A percentile compares a stretch with the other conserved stretches of the same genome.
phyloP scores from a whole-genome alignment of 2,797 vertebrate genomes.

The Taenioides sp. region DNA sequence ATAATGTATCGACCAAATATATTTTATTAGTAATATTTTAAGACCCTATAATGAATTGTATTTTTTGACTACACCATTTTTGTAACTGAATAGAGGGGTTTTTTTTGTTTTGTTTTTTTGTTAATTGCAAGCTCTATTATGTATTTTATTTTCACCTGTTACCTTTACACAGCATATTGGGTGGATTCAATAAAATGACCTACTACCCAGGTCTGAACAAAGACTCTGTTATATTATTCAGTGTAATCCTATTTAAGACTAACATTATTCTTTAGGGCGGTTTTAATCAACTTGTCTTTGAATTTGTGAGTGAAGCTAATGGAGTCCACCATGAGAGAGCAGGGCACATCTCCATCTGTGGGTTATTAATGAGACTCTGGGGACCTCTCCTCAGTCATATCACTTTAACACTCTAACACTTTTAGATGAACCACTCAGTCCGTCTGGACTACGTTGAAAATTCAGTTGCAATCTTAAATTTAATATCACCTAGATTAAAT shows the following conservation, averaged over 20 bases:
- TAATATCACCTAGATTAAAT: neutral
- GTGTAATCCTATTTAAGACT: neutral
- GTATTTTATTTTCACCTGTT: too few relatives aligned
- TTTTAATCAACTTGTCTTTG: constrained; percentile 11
- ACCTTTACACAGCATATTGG: too few relatives aligned
- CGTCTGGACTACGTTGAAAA: constrained; percentile 7
- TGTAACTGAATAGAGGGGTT: too few relatives aligned
- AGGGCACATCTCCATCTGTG: constrained; percentile 49
- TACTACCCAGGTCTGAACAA: too few relatives aligned
- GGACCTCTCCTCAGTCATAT: constrained; percentile 10
- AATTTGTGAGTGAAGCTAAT: constrained; percentile 7
- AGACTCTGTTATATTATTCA: neutral
- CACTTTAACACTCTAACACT: constrained; percentile 13
- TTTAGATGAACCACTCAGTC: constrained; percentile 8
- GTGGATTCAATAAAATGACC: too few relatives aligned
- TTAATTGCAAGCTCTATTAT: too few relatives aligned
- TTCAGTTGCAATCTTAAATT: neutral
- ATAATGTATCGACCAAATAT: too few relatives aligned
- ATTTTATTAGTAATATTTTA: too few relatives aligned
- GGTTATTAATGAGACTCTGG: constrained; percentile 48
- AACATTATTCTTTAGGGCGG: neutral
- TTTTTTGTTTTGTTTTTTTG: too few relatives aligned
- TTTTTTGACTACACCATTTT: too few relatives aligned
- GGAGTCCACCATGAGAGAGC: constrained; percentile 15
- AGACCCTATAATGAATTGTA: too few relatives aligned